Evolutionary conservation across 1,140 invertebrate genomes (phyloP).

Genomic region (Ganaspis sp.): DNA sequence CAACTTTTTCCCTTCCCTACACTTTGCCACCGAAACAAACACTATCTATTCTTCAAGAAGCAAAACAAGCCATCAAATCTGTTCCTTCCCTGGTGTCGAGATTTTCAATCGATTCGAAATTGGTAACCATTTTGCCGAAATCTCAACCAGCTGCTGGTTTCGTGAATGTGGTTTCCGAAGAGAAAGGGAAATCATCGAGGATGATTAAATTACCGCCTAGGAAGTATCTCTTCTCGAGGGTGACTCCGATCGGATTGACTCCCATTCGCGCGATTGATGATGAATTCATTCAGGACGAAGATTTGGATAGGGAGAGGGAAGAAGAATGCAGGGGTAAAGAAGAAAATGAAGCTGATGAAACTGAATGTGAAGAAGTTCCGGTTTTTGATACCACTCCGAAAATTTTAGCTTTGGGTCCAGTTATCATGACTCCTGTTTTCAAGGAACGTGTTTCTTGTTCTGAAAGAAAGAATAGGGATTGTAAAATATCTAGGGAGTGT

Average conservation of each 20-base stretch:
- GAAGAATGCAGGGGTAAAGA: constrained; percentile 38
- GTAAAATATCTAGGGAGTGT: constrained; percentile 41
- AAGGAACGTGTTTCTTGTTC: constrained; percentile 47
- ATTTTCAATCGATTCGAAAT: constrained; percentile 70
- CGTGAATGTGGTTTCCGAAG: neutral
- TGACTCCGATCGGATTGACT: constrained; percentile 57
- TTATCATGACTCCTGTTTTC: constrained; percentile 65
- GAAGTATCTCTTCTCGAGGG: constrained; percentile 62
- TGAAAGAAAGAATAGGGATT: constrained; percentile 47
- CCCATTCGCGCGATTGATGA: constrained; percentile 68
- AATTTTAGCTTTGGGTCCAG: constrained; percentile 67
- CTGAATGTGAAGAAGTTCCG: constrained; percentile 42
- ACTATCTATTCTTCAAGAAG: constrained; percentile 61
- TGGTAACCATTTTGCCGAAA: constrained; percentile 55
- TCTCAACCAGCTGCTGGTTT: neutral
- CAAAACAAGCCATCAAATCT: constrained; percentile 69
- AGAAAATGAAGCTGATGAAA: constrained; percentile 42
- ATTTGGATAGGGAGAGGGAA: constrained; percentile 39
- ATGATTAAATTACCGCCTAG: constrained; percentile 63
- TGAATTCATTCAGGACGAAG: constrained; percentile 60
- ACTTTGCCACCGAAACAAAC: constrained; percentile 62
- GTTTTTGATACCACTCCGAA: constrained; percentile 46
- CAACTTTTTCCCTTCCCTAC: constrained; percentile 62
- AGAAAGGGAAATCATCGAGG: constrained; percentile 51
- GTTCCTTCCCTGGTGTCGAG: constrained; percentile 69